These are phyloP conservation scores for Struthidea cinerea DNA, from an alignment of 2,113 vertebrate species.

Conservation along the genomic window DNA sequence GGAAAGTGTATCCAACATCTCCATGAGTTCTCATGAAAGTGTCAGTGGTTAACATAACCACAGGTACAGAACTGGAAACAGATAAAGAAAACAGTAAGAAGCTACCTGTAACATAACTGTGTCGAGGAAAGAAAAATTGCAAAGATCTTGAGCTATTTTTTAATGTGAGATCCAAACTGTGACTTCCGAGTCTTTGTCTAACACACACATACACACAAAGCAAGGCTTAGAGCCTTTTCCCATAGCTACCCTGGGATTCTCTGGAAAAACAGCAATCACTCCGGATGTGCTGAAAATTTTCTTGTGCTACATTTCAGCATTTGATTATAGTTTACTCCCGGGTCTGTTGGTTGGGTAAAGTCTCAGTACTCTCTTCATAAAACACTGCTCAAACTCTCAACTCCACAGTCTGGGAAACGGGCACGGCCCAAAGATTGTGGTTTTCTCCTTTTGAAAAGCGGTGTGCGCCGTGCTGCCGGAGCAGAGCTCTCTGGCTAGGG, in stretches of 20 bases:
- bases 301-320: neutral
- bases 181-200: slow-evolving; percentile 1
- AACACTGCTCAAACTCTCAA: neutral
- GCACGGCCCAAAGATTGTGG: neutral
- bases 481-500: neutral
- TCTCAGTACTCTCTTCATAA: neutral
- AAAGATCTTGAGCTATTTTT: neutral
- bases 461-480: fast-evolving
- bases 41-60: neutral
- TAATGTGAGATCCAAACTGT: neutral
- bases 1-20: neutral
- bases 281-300: neutral
- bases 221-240: neutral
- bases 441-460: neutral
- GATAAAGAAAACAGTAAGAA: neutral
- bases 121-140: neutral
- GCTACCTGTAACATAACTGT: neutral
- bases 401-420: neutral
- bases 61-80: neutral
- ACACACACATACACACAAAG: neutral
- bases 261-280: neutral
- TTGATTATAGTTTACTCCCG: neutral
- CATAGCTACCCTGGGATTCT: neutral
- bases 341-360: neutral
- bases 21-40: neutral